These are phyloP conservation scores for Melitaea cinxia DNA, from an alignment of 1,140 invertebrate genomes.

Conservation along the genomic window DNA sequence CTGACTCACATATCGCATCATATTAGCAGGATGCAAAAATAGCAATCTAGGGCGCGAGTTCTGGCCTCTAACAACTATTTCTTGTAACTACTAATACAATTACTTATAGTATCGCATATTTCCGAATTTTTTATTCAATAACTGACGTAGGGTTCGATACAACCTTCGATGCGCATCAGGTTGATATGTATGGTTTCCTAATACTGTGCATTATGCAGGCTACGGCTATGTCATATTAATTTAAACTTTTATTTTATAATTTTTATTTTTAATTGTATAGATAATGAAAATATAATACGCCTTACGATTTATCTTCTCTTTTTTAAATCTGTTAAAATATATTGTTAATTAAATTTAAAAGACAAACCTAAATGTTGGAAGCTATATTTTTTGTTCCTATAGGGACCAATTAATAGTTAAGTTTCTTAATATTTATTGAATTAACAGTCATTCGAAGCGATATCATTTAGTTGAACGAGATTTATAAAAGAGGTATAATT, in stretches of 20 bases:
- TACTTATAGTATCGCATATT: slow-evolving; percentile 13
- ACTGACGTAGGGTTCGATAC: background rate
- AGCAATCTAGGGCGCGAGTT: slow-evolving; percentile 40
- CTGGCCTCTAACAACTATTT: slow-evolving; percentile 25
- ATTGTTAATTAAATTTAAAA: no score
- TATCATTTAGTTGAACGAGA: no score
- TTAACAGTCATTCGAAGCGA: no score
- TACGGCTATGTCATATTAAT: slow-evolving; percentile 6
- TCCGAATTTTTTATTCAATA: slow-evolving; percentile 8
- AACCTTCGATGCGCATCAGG: background rate
- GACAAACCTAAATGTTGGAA: no score
- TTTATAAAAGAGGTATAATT: background rate
- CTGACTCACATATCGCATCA: slow-evolving; percentile 21
- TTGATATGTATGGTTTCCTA: slow-evolving; percentile 14
- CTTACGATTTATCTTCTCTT: no score
- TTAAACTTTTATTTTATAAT: background rate
- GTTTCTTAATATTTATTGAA: no score
- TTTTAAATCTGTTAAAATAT: no score
- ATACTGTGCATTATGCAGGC: slow-evolving; percentile 9
- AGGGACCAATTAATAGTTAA: no score
- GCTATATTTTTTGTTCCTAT: no score
- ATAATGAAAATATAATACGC: no score
- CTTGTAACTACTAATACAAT: background rate
- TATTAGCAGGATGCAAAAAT: slow-evolving; percentile 37
- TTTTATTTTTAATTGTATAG: no score